phyloP scores from a whole-genome alignment of 2,113 vertebrate genomes.

The Laticauda laticaudata region DNA sequence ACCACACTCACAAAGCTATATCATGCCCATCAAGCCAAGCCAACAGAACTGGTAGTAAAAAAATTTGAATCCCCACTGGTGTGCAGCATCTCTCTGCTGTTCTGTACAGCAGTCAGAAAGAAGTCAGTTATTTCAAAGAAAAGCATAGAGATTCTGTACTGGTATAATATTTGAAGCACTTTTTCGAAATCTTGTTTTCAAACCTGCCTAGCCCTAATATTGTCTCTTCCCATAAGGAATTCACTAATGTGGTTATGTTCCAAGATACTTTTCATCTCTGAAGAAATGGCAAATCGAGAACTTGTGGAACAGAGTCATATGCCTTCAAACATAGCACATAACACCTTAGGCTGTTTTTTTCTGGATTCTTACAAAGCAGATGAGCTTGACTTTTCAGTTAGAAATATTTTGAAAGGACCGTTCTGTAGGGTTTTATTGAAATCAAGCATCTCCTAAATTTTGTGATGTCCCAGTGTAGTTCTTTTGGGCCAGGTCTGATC shows the following conservation, averaged over 20 bases:
- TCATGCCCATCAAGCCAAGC: too few species aligned
- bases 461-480: neutral
- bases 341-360: neutral
- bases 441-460: neutral
- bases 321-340: neutral
- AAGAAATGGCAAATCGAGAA: neutral
- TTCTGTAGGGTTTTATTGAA: neutral
- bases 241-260: neutral
- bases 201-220: neutral
- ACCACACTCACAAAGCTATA: too few species aligned
- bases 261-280: neutral
- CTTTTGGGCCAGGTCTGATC: neutral
- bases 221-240: neutral
- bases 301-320: neutral
- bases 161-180: neutral
- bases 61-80: neutral
- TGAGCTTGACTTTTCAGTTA: neutral
- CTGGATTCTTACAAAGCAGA: neutral
- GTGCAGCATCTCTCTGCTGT: neutral
- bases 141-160: neutral
- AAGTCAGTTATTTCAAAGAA: neutral
- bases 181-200: neutral
- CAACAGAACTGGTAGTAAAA: too few species aligned
- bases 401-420: neutral
- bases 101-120: neutral